phyloP scores from a whole-genome alignment of 2,888 invertebrate species.

The Cerastis rubricosa region DNA sequence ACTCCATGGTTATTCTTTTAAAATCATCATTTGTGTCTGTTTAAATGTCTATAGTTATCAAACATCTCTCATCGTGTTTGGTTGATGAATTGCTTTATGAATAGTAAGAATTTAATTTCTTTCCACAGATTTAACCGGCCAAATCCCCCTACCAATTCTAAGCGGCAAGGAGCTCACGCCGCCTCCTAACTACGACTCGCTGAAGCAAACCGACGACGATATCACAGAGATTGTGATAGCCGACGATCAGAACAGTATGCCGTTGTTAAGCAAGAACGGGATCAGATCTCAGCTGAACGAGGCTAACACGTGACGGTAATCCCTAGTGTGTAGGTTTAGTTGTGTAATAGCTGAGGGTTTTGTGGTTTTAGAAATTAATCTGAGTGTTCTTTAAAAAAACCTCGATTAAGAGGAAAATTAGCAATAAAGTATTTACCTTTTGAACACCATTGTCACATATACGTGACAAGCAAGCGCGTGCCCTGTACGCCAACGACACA shows the following conservation, averaged over 20 bases:
- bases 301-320: conserved; percentile 75
- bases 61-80: too few species aligned
- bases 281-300: conserved; percentile 64
- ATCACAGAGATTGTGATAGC: conserved; percentile 81
- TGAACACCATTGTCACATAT: too few species aligned
- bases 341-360: conserved; percentile 11
- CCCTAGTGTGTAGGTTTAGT: conserved; percentile 36
- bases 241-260: conserved; percentile 75
- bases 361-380: conserved; percentile 25
- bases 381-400: neutral
- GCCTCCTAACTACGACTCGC: conserved; percentile 82
- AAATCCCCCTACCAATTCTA: conserved; percentile 79
- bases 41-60: too few species aligned
- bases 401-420: neutral
- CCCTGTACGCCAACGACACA: too few species aligned
- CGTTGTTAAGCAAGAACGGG: conserved; percentile 69
- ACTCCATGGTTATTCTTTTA: too few species aligned
- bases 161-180: conserved; percentile 75
- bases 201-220: conserved; percentile 77
- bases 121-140: conserved; percentile 83
- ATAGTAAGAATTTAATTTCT: neutral
- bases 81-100: too few species aligned
- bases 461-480: too few species aligned
- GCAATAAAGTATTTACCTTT: neutral
- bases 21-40: too few species aligned